Evolutionary conservation across 2,113 vertebrate genomes (phyloP).

Genomic region (Uropsilus gracilis): DNA sequence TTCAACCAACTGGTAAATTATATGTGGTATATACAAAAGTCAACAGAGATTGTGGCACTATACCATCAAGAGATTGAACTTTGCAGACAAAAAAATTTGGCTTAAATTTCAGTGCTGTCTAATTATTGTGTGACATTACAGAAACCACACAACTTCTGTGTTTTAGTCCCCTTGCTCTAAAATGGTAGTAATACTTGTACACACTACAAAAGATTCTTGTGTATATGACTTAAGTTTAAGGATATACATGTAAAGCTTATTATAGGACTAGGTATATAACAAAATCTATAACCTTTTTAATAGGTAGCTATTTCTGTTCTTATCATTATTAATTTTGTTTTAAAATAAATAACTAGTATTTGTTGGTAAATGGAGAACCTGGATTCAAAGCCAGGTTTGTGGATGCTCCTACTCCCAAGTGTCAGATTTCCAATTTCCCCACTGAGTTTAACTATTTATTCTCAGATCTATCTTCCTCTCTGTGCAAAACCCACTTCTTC

Average conservation of each 20-base stretch:
- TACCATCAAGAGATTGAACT: background rate
- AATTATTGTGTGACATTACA: background rate
- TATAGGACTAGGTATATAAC: background rate
- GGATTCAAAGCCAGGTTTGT: background rate
- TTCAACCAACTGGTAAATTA: background rate
- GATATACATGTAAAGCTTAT: background rate
- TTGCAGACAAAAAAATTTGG: background rate
- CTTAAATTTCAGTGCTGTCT: background rate
- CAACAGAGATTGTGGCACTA: background rate
- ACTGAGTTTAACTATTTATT: background rate
- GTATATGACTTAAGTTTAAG: no score
- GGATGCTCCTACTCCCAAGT: background rate
- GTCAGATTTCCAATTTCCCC: background rate
- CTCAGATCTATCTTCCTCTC: constrained; percentile 37
- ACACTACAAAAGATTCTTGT: background rate
- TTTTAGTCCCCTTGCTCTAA: constrained; percentile 5
- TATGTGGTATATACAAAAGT: background rate
- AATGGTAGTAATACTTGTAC: background rate
- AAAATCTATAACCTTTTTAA: no score
- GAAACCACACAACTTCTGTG: background rate
- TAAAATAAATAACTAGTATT: background rate
- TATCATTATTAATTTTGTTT: background rate
- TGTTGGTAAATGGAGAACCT: background rate
- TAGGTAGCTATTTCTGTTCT: background rate
- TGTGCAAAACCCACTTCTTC: background rate